Evolutionary conservation across 92 coral and sea anemone genomes (phyloP), one percentile per base, ranked within the genome.

Genomic region (Metridium senile): DNA sequence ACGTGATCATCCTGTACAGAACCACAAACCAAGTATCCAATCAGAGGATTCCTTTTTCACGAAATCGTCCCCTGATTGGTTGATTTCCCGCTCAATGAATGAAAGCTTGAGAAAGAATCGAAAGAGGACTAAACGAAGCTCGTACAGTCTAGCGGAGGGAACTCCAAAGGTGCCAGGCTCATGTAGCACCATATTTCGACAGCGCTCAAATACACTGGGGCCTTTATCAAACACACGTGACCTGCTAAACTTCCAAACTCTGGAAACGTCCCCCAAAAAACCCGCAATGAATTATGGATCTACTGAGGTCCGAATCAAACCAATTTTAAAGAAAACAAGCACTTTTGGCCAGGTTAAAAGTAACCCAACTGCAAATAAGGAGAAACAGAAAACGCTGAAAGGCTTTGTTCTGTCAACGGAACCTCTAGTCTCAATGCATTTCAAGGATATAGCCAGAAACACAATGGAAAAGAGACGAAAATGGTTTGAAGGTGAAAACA

Each of bases 391-490:
- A 22, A 47, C 8, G n/a, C n/a, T n/a, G 20, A 73, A 28, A 11
- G 31, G 78, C 26, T 73, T 73, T 73, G 78, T 73, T 30, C 51
- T 73, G 28, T 57, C 78, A 10, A 32, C 32, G 57, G 69, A 79
- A 21, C 62, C 67, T 68, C 54, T 69, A 27, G 84, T 59, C 6
- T 34, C 84, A 13, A 31, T 57, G 21, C 33, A 58, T 17, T 70
- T 58, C 54, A 71, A 79, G 53, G 77, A 70, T 16, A 79, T 67
- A 18, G 76, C 49, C 11, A 74, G 76, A 11, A 32, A n/a, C 2
- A 70, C 72, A 35, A 79, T 79, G 84, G 84, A 79, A 67, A 51
- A 34, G 32, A 79, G 64, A 67, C 33, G 84, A 70, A 68, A 62
- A 47, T 79, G 84, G 84, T 79, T 79, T 79, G 76, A 79, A 30